Conservation (phyloP, 2,113 vertebrate genomes). For the Vimba vimba region DNA sequence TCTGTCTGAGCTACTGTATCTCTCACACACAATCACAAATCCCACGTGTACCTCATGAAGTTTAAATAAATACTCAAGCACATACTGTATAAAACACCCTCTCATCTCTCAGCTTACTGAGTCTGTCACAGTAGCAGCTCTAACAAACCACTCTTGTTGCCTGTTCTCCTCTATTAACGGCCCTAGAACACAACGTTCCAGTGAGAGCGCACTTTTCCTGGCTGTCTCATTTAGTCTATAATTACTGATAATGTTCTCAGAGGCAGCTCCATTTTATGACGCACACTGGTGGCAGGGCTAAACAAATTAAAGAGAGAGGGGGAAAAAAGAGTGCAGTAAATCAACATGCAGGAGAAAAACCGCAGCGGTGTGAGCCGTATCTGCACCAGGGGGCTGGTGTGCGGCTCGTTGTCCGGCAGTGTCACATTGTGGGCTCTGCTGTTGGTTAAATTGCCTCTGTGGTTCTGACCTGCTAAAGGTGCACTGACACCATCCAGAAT, state of each 20-base stretch:
- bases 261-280: conserved; percentile 59
- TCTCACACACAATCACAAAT: conserved; percentile 3
- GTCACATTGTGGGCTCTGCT: conserved; percentile 52
- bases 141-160: conserved; percentile 31
- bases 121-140: conserved; percentile 10
- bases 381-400: conserved; percentile 10
- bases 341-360: conserved; percentile 39
- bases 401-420: conserved; percentile 18
- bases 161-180: conserved; percentile 28
- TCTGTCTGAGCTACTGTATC: conserved; percentile 6
- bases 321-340: conserved; percentile 20
- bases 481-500: conserved; percentile 12
- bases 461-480: not conserved
- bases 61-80: not conserved
- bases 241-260: conserved; percentile 68
- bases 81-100: not conserved
- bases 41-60: not conserved
- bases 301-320: conserved; percentile 17
- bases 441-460: conserved; percentile 38
- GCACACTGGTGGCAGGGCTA: conserved; percentile 33
- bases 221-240: conserved; percentile 70
- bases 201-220: conserved; percentile 40
- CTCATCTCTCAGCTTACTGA: not conserved
- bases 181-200: conserved; percentile 50
- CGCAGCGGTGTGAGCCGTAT: conserved; percentile 25